Evolutionary conservation across 1,140 invertebrate species (phyloP), one percentile per base, ranked within the genome.

Genomic region (Drosophila mojavensis): DNA sequence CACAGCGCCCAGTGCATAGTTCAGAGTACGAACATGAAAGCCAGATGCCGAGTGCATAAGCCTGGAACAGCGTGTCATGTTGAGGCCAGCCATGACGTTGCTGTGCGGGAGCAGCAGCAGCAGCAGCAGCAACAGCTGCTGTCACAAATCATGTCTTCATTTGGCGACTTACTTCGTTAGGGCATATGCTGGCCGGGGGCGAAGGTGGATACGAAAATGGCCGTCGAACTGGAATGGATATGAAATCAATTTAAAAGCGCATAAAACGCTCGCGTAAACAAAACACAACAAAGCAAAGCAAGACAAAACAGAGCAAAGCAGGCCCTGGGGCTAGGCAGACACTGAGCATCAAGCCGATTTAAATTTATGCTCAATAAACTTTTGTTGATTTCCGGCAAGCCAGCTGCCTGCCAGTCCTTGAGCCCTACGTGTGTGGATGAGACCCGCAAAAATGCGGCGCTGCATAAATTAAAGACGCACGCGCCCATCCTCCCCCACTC

Each of bases 321-420:
- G 75, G 36, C 45, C 30, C 24, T 7, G 26, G 41, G 54, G 20
- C 53, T 59, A 43, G 54, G 63, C 72, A 64, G 70, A 47, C 59
- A 76, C 51, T 59, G 69, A 65, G 66, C 63, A 76, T 72, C 72
- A 68, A 74, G 60, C 66, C 65, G 88, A 91, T 88, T 84, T 77
- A 80, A 91, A 91, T 91, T 91, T 91, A 91, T 90, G 88, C 83
- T 78, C 88, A 91, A 91, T 91, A 91, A 91, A 91, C 88, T 91
- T 88, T 81, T 89, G 85, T 84, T 89, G 84, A 89, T 89, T 89
- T 90, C 81, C 84, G 85, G 41, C 68, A 73, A 39, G 48, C 69
- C 39, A 58, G 54, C 41, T 36, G 30, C 24, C 56, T 54, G 39
- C 4, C 15, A 43, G 43, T 48, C 48, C 69, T 73, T 63, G 33